Evolutionary conservation across 2,888 invertebrate genomes (phyloP).

Genomic region (Gryllus longicercus): DNA sequence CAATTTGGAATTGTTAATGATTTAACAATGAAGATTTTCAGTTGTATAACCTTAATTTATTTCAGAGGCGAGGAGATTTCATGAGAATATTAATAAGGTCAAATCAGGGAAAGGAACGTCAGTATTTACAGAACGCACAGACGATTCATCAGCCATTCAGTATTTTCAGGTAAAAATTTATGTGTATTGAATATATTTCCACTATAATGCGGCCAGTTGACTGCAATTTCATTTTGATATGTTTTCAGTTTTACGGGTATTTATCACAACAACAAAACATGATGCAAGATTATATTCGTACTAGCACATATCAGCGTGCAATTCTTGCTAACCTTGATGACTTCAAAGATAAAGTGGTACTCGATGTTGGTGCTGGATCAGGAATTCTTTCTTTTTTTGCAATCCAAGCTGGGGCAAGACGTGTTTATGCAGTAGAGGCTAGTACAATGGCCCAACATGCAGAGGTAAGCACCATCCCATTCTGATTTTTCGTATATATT

Average conservation of each 20-base stretch:
- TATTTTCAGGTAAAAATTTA: conserved; percentile 73
- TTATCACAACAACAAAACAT: conserved; percentile 99
- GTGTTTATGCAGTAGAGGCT: conserved; percentile 98
- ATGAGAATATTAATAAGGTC: conserved; percentile 68
- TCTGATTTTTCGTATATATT: too few species aligned
- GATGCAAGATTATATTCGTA: conserved; percentile 99
- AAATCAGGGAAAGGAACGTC: conserved; percentile 72
- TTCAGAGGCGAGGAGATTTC: conserved; percentile 70
- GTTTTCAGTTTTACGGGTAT: conserved; percentile 89
- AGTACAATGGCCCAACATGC: conserved; percentile 98
- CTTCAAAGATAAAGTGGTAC: conserved; percentile 86
- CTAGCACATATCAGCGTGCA: conserved; percentile 96
- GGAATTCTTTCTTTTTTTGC: conserved; percentile 99
- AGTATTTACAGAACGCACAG: conserved; percentile 91
- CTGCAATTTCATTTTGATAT: conserved; percentile 24
- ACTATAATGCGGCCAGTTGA: too few species aligned
- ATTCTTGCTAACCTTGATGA: conserved; percentile 90
- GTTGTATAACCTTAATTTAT: conserved; percentile 27
- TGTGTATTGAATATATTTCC: not conserved
- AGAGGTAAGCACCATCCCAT: conserved; percentile 52
- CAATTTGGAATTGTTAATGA: too few species aligned
- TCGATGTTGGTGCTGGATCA: conserved; percentile 98
- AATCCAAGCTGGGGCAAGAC: conserved; percentile 92
- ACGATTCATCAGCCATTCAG: conserved; percentile 96
- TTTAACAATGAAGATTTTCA: not conserved